Evolutionary conservation across 2,888 invertebrate genomes (phyloP), one percentile per base, ranked within the genome.

Genomic region (Sepiola atlantica): DNA sequence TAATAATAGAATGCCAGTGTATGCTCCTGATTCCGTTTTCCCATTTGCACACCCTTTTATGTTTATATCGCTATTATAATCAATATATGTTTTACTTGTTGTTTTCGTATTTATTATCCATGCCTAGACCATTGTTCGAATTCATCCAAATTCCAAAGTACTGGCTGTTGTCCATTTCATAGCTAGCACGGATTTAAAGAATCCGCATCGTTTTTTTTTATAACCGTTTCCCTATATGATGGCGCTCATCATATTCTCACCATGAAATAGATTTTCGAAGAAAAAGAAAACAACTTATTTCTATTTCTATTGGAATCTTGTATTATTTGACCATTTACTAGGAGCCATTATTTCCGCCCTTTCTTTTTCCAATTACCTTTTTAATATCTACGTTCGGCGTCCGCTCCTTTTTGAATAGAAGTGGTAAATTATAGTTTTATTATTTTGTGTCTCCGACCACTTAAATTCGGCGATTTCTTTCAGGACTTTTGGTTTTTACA

Each of bases 391-490:
- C 77, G 16, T n/a, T 16, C 77, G 32, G 14, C n/a, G 77, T n/a
- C n/a, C n/a, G 77, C n/a, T 77, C 45, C 8, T 45, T 77, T 77
- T 77, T 77, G 32, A n/a, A n/a, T 14, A n/a, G 32, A 77, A 77
- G 77, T 77, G 77, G 77, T 77, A n/a, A 32, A 77, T 77, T 77
- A n/a, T 77, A n/a, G n/a, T 77, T 77, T n/a, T 77, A 77, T 32
- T 32, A 32, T 77, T 16, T 77, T 32, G n/a, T 32, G 3, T 77
- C n/a, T n/a, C 32, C n/a, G 77, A 77, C n/a, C 77, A n/a, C 32
- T n/a, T 77, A 77, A 77, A 77, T 77, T 32, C 77, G 77, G 12
- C 14, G 77, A 77, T 77, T 77, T n/a, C 77, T 77, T 77, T 77
- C n/a, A 77, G n/a, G n/a, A n/a, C n/a, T n/a, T 77, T 77, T 77